A percentile compares a stretch with the other conserved stretches of the same genome.
phyloP scores from a whole-genome alignment of 2,113 vertebrate genomes.

The Cephalophus harveyi region DNA sequence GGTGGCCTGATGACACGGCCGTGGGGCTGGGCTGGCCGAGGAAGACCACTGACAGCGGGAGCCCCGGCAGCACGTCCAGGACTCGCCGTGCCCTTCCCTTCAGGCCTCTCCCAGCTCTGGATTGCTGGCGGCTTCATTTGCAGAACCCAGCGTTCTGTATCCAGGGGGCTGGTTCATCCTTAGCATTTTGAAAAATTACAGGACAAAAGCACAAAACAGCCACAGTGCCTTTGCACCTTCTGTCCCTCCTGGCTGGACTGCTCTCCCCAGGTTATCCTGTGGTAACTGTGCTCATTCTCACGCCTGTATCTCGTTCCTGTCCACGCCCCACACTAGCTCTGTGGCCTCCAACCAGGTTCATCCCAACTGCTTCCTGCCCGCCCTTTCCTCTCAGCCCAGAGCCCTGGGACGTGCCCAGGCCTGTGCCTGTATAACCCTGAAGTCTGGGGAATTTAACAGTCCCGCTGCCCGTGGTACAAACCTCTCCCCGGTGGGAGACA shows the following conservation, averaged over 20 bases:
- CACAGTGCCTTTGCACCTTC: neutral
- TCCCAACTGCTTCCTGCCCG: neutral
- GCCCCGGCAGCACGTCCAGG: fast-evolving
- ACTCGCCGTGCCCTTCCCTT: fast-evolving
- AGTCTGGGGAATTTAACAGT: neutral
- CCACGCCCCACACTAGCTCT: neutral
- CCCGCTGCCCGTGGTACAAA: fast-evolving
- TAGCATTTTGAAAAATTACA: neutral
- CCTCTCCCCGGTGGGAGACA: neutral
- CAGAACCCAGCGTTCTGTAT: neutral
- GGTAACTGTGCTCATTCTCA: neutral
- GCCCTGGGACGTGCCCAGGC: neutral
- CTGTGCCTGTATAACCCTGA: neutral
- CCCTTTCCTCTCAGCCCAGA: neutral
- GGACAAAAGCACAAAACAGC: neutral
- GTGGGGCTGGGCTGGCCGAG: fast-evolving
- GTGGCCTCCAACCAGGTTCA: neutral
- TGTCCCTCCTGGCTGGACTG: neutral
- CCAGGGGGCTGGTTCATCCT: fast-evolving
- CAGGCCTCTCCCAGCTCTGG: neutral
- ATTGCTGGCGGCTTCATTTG: neutral
- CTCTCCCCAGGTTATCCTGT: fast-evolving
- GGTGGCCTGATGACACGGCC: fast-evolving
- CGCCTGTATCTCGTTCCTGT: too few species aligned
- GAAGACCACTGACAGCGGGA: neutral